Evolutionary conservation across 2,888 invertebrate species (phyloP).

Genomic region (Drosophila vallismaia): DNA sequence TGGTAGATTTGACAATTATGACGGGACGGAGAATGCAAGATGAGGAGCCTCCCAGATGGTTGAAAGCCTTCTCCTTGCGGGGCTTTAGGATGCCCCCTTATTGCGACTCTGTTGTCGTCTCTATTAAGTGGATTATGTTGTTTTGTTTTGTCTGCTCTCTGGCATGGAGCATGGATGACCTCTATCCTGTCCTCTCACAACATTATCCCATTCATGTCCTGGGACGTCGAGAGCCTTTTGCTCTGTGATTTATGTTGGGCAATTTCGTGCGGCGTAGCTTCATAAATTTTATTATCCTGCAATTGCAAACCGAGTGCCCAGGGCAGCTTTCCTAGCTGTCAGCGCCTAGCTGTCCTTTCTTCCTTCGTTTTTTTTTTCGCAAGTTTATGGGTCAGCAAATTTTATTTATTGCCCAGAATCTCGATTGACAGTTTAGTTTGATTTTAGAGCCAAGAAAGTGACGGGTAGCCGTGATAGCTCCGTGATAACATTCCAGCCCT

Average conservation of each 20-base stretch:
- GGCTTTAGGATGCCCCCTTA: slow-evolving; percentile 33
- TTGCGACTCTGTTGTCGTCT: slow-evolving; percentile 54
- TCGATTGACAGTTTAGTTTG: slow-evolving; percentile 68
- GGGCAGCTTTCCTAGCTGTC: slow-evolving; percentile 21
- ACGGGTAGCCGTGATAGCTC: slow-evolving; percentile 23
- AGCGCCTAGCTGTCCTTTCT: slow-evolving; percentile 3
- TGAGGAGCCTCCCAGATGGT: slow-evolving; percentile 2
- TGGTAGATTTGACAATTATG: slow-evolving; percentile 77
- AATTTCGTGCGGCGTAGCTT: slow-evolving; percentile 69
- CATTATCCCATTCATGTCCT: slow-evolving; percentile 4
- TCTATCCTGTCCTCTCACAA: slow-evolving; percentile 32
- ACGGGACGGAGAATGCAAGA: slow-evolving; percentile 62
- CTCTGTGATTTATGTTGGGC: slow-evolving; percentile 70
- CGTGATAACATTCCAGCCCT: slow-evolving; percentile 57
- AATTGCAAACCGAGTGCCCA: slow-evolving; percentile 55
- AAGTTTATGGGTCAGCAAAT: slow-evolving; percentile 69
- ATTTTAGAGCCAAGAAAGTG: slow-evolving; percentile 16
- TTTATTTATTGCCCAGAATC: slow-evolving; percentile 66
- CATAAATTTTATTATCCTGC: slow-evolving; percentile 76
- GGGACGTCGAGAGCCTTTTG: slow-evolving; percentile 57
- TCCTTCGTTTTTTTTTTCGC: slow-evolving; percentile 13
- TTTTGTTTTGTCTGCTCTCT: slow-evolving; percentile 41
- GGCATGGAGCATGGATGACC: slow-evolving; percentile 30
- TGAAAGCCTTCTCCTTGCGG: too few species aligned
- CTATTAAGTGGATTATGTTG: slow-evolving; percentile 76